phyloP scores from a whole-genome alignment of 2,888 invertebrate species.

The Meteorus cinctellus region DNA sequence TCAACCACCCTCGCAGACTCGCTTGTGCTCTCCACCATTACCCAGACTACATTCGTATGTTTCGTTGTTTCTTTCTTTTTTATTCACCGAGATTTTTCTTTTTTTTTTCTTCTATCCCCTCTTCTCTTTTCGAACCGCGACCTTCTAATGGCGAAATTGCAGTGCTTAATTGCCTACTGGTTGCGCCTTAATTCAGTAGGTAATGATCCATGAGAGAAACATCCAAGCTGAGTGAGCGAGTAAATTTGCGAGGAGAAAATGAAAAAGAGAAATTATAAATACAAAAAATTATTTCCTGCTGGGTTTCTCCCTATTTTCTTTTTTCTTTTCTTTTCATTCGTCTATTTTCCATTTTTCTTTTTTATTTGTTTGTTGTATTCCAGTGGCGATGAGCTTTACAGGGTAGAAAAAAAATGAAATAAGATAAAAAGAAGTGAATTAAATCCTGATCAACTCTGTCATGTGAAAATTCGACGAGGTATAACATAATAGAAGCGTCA shows the following conservation, averaged over 20 bases:
- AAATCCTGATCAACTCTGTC: constrained; percentile 37
- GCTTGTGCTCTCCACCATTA: constrained; percentile 28
- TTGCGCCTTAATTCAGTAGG: constrained; percentile 37
- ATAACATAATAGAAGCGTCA: constrained; percentile 9
- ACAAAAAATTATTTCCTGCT: neutral
- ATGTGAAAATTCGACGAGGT: constrained; percentile 39
- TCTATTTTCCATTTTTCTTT: neutral
- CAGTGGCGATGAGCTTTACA: neutral
- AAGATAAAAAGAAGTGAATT: neutral
- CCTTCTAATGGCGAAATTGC: constrained; percentile 56
- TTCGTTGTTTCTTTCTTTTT: constrained; percentile 18
- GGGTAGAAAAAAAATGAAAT: neutral
- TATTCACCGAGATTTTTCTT: neutral
- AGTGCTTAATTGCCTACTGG: constrained; percentile 56
- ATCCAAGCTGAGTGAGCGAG: neutral
- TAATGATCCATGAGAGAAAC: constrained; percentile 40
- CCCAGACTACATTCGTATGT: constrained; percentile 13
- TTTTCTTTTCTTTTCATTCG: neutral
- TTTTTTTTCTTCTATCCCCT: constrained; percentile 30
- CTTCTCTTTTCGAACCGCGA: constrained; percentile 45
- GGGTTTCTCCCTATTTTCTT: neutral
- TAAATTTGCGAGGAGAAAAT: constrained; percentile 6
- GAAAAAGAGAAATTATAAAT: neutral
- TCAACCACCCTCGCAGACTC: constrained; percentile 30
- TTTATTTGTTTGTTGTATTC: neutral